Evolutionary conservation across 2,888 invertebrate genomes (phyloP).

Genomic region (Asteroscopus sphinx): DNA sequence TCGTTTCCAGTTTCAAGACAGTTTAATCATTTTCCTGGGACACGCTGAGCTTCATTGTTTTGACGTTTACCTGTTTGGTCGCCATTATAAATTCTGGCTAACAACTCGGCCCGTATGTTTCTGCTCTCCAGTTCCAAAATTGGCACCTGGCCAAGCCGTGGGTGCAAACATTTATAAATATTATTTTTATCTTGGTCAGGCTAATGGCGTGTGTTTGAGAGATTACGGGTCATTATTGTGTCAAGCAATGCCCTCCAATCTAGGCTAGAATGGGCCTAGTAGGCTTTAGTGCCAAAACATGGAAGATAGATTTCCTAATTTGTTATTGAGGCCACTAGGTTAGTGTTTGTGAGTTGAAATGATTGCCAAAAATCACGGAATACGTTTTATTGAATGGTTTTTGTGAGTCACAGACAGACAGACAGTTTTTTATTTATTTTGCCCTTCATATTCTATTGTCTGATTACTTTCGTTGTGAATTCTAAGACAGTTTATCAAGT

Average conservation of each 20-base stretch:
- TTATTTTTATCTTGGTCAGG: slow-evolving; percentile 24
- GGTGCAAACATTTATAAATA: slow-evolving; percentile 35
- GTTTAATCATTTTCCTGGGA: too few species aligned
- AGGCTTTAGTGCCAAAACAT: not conserved
- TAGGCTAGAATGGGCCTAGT: not conserved
- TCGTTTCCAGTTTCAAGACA: too few species aligned
- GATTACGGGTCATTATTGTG: slow-evolving; percentile 10
- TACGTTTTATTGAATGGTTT: not conserved
- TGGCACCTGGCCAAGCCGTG: slow-evolving; percentile 55
- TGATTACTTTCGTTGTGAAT: too few species aligned
- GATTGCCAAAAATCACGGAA: slow-evolving; percentile 25
- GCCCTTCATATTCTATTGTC: too few species aligned
- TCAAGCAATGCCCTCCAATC: not conserved
- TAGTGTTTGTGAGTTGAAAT: not conserved
- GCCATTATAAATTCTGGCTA: too few species aligned
- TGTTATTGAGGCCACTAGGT: slow-evolving; percentile 10
- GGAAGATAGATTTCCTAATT: slow-evolving; percentile 17
- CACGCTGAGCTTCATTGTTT: too few species aligned
- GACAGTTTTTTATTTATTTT: too few species aligned
- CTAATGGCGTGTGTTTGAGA: slow-evolving; percentile 13
- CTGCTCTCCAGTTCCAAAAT: slow-evolving; percentile 57
- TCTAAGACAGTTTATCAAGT: too few species aligned
- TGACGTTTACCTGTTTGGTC: too few species aligned
- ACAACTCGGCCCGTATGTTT: slow-evolving; percentile 17
- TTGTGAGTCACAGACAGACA: not conserved